These are phyloP conservation scores for Drosophila atroscutellata DNA, from an alignment of 2,888 invertebrate species.

Conservation along the genomic window DNA sequence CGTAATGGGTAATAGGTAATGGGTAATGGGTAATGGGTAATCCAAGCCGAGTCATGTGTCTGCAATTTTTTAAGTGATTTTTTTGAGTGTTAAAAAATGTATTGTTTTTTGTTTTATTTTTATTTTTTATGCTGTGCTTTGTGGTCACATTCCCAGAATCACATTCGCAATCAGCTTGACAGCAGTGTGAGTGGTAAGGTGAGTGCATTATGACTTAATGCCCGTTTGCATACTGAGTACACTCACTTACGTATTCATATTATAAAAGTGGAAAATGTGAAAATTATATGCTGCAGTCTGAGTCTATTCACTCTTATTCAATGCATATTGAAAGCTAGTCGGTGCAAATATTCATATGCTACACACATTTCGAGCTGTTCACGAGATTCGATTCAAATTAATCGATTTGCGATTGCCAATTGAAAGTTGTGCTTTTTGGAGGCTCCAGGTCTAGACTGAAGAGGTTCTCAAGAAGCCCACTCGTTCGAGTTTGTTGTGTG, in stretches of 20 bases:
- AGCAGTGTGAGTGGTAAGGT: slow-evolving; percentile 14
- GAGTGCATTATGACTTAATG: neutral
- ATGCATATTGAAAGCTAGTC: neutral
- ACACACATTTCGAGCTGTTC: slow-evolving; percentile 11
- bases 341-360: slow-evolving; percentile 14
- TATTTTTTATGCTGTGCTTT: slow-evolving; percentile 32
- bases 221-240: neutral
- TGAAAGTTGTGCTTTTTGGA: slow-evolving; percentile 16
- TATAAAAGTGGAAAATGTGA: neutral
- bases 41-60: slow-evolving; percentile 41
- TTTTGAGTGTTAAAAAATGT: neutral
- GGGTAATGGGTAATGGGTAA: slow-evolving; percentile 30
- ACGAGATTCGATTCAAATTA: slow-evolving; percentile 26
- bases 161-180: slow-evolving; percentile 14
- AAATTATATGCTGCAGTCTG: neutral
- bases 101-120: neutral
- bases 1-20: slow-evolving; percentile 36
- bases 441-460: slow-evolving; percentile 18
- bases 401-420: slow-evolving; percentile 21
- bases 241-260: neutral
- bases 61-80: slow-evolving; percentile 46
- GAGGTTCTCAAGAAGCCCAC: slow-evolving; percentile 52
- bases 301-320: neutral
- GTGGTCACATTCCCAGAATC: slow-evolving; percentile 42
- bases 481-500: slow-evolving; percentile 38